phyloP scores from a whole-genome alignment of 2,888 invertebrate genomes.

The Lasioglossum marginatum region DNA sequence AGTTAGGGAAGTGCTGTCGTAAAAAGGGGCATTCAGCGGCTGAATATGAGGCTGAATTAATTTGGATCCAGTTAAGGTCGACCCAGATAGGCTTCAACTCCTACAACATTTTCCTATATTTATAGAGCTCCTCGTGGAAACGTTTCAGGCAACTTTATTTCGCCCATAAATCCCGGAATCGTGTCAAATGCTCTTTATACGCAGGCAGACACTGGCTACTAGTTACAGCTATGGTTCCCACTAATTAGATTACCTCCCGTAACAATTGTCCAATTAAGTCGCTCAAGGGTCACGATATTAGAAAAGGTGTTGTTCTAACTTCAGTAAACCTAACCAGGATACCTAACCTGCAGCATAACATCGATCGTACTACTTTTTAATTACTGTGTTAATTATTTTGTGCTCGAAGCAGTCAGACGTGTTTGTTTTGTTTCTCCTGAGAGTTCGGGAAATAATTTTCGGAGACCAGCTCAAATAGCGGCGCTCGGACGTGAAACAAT shows the following conservation, averaged over 20 bases:
- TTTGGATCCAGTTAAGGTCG: slow-evolving; percentile 25
- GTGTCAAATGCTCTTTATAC: background rate
- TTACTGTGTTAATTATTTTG: background rate
- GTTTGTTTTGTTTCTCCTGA: background rate
- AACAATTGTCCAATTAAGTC: background rate
- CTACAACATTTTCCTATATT: slow-evolving; percentile 21
- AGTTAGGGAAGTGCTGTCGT: slow-evolving; percentile 30
- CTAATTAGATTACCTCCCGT: background rate
- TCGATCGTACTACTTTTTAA: background rate
- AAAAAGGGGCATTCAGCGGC: slow-evolving; percentile 24
- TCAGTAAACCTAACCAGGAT: background rate
- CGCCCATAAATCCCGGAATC: slow-evolving; percentile 2
- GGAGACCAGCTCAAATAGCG: background rate
- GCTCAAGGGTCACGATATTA: background rate
- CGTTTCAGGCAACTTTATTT: background rate
- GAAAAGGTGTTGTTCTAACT: too few relatives aligned
- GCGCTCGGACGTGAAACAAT: background rate
- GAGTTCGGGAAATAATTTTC: background rate
- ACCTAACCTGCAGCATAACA: too few relatives aligned
- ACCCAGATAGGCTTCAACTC: slow-evolving; percentile 1
- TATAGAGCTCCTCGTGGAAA: background rate
- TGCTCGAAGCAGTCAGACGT: background rate
- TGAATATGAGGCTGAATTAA: slow-evolving; percentile 37
- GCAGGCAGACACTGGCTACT: background rate
- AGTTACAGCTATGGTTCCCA: background rate